Evolutionary conservation across 2,888 invertebrate species (phyloP), one percentile per base, ranked within the genome.

Genomic region (Leucania comma): DNA sequence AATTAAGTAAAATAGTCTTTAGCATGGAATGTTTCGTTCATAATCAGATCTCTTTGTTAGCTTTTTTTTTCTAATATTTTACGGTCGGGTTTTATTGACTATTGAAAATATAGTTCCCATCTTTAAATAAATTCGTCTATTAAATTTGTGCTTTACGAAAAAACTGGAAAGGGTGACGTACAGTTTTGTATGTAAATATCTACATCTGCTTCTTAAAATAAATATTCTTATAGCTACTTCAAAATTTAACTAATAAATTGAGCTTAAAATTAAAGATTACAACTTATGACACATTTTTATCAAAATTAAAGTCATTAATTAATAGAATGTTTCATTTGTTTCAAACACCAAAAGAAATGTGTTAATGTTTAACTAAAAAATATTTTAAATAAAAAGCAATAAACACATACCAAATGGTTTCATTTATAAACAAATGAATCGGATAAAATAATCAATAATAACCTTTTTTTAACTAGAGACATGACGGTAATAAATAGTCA

Each of bases 31-130:
- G 78, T 73, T 65, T 56, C 2, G 74, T 64, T 46, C 51, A 10
- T 22, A 61, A 70, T 78, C 65, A 79, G 83, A 79, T 82, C 74
- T 58, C 24, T 3, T 57, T 8, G n/a, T 51, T 48, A 8, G 9
- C 1, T 17, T 1, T 24, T 5, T 24, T 38, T 38, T 24, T 17
- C 9, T 38, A 58, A 22, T 58, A 38, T 9, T 22, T 8, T 6
- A 2, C 8, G 17, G 17, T 26, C 14, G 24, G 14, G 4, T 9
- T 50, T 22, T 17, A 48, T n/a, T 50, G 22, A n/a, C 4, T 12
- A 22, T 22, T 22, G 12, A 22, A 9, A 48, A 12, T 12, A 22
- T 4, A 10, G 22, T 22, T 22, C 4, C 14, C 1, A 17, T 42
- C 17, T 42, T 42, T 14, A 38, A 17, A n/a, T 0, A 35, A 46